Percentiles rank a stretch among this genome's conserved stretches.
phyloP scores from a whole-genome alignment of 2,113 vertebrate species.

The Nothobranchius furzeri region DNA sequence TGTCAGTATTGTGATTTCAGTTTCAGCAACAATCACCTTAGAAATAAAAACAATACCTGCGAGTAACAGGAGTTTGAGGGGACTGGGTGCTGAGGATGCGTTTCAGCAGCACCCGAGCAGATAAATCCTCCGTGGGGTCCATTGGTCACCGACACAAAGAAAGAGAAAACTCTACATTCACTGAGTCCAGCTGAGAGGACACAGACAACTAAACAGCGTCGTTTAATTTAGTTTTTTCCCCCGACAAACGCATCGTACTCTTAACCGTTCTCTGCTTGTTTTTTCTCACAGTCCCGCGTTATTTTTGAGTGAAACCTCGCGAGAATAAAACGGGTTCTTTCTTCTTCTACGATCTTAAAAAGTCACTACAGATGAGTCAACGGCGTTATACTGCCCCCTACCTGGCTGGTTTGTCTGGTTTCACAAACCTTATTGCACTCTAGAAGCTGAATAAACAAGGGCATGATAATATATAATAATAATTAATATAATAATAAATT shows the following conservation, averaged over 20 bases:
- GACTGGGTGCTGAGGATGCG: slow-evolving; percentile 66
- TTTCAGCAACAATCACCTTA: not conserved
- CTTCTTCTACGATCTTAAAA: not conserved
- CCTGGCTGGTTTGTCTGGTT: no score
- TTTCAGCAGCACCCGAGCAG: slow-evolving; percentile 71
- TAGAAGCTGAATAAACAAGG: no score
- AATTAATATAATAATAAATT: no score
- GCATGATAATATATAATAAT: no score
- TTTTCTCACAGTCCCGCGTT: slow-evolving; percentile 38
- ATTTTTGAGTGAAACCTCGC: slow-evolving; percentile 55
- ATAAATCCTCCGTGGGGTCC: slow-evolving; percentile 73
- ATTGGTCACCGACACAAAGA: slow-evolving; percentile 31
- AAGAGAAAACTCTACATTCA: not conserved
- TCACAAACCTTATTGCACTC: no score
- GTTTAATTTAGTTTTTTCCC: not conserved
- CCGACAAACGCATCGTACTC: not conserved
- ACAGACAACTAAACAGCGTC: not conserved
- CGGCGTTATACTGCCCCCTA: no score
- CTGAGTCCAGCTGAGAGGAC: not conserved
- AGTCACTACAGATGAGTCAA: not conserved
- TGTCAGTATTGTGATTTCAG: no score
- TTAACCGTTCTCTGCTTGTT: not conserved
- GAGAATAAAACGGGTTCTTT: slow-evolving; percentile 6
- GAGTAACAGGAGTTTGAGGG: slow-evolving; percentile 68
- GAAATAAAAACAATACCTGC: slow-evolving; percentile 42